A percentile compares a stretch with the other conserved stretches of the same genome.
Evolutionary conservation across 2,888 invertebrate species (phyloP).

Genomic region (Torymus tubicola): DNA sequence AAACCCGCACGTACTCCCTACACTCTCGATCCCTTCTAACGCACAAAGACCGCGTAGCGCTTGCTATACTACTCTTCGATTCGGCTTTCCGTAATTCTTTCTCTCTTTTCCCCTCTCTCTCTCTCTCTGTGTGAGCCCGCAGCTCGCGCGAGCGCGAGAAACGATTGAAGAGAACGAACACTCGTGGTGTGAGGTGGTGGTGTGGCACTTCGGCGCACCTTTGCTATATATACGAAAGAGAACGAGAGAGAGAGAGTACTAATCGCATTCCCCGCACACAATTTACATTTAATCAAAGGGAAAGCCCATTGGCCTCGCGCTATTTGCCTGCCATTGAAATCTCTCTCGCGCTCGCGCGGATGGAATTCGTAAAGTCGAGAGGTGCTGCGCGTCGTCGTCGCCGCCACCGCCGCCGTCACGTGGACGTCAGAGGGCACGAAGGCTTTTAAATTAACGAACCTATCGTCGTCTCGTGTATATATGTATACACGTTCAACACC

Average conservation of each 20-base stretch:
- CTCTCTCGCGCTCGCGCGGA: conserved; percentile 65
- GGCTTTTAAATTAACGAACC: conserved; percentile 63
- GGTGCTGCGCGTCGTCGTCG: not conserved
- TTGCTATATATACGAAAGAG: not conserved
- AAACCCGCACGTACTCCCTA: too few relatives aligned
- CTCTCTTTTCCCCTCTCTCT: too few relatives aligned
- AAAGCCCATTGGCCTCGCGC: conserved; percentile 74
- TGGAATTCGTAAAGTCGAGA: conserved; percentile 71
- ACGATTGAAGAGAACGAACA: too few relatives aligned
- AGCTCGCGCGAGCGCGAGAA: too few relatives aligned
- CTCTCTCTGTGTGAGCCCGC: too few relatives aligned
- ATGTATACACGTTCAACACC: conserved; percentile 23
- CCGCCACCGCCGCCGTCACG: conserved; percentile 15
- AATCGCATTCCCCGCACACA: conserved; percentile 73
- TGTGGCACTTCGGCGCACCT: too few relatives aligned
- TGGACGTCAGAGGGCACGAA: conserved; percentile 52
- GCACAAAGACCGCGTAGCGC: too few relatives aligned
- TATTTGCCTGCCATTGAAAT: conserved; percentile 75
- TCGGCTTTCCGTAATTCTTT: too few relatives aligned
- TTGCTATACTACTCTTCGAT: too few relatives aligned
- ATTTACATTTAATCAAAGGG: conserved; percentile 76
- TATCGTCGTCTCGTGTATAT: conserved; percentile 48
- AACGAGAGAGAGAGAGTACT: conserved; percentile 63
- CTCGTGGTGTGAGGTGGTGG: too few relatives aligned
- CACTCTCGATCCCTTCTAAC: too few relatives aligned